A percentile compares a stretch with the other conserved stretches of the same genome.
Conservation (phyloP, 2,113 vertebrate genomes). For the Oriolus oriolus region DNA sequence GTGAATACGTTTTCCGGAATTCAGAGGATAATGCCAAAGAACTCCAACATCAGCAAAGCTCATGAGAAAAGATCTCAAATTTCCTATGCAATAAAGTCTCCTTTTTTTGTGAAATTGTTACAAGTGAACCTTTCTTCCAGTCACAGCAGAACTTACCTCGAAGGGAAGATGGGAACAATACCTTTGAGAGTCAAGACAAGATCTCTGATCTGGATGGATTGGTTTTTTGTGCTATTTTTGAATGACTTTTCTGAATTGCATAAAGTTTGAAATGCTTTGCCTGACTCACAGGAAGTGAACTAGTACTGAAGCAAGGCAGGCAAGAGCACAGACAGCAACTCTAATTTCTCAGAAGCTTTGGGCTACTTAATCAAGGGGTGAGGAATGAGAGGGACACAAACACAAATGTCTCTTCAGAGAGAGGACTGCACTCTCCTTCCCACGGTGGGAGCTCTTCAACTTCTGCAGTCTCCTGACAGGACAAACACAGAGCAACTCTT, state of each 20-base stretch:
- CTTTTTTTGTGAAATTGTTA: not conserved
- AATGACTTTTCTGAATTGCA: not conserved
- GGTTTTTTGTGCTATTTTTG: not conserved
- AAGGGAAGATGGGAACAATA: not conserved
- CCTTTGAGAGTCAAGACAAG: not conserved
- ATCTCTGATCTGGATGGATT: not conserved
- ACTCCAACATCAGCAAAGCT: not conserved
- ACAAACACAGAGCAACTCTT: not conserved
- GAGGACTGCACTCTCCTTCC: not conserved
- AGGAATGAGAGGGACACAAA: not conserved
- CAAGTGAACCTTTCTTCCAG: not conserved
- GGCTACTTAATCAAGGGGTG: not conserved
- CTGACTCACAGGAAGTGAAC: not conserved
- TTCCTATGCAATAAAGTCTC: not conserved
- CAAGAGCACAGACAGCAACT: not conserved
- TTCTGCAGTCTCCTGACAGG: not conserved
- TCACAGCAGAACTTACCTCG: not conserved
- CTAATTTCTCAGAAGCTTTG: not conserved
- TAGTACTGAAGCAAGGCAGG: not conserved
- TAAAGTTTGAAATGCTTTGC: not conserved
- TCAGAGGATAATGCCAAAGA: not conserved
- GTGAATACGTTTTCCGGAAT: not conserved
- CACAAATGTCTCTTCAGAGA: not conserved
- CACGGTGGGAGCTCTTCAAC: rapidly evolving
- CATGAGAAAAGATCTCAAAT: not conserved